A percentile compares a stretch with the other conserved stretches of the same genome.
These are phyloP conservation scores for Sepioteuthis lessoniana DNA, from an alignment of 2,888 invertebrate genomes.

Conservation along the genomic window DNA sequence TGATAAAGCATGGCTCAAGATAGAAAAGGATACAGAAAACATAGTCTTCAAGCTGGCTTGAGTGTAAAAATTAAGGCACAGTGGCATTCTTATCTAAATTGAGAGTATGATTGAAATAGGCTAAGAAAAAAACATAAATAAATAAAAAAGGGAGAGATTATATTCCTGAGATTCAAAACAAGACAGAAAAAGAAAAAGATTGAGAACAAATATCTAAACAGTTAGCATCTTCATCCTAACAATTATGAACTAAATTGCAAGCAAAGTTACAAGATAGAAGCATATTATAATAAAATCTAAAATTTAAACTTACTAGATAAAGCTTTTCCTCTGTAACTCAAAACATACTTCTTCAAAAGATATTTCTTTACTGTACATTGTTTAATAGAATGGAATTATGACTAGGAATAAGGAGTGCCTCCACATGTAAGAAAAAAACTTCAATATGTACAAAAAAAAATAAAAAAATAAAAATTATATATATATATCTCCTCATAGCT, in stretches of 20 bases:
- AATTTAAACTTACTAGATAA: too few relatives aligned
- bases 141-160: background rate
- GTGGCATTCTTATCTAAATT: background rate
- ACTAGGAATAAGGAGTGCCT: too few relatives aligned
- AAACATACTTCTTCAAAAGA: too few relatives aligned
- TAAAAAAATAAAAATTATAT: too few relatives aligned
- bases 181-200: background rate
- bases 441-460: too few relatives aligned
- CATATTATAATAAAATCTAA: background rate
- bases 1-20: background rate
- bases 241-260: background rate
- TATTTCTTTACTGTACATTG: too few relatives aligned
- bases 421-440: too few relatives aligned
- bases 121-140: background rate
- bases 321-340: too few relatives aligned
- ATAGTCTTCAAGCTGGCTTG: background rate
- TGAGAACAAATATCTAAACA: background rate
- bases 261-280: background rate
- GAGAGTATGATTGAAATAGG: background rate
- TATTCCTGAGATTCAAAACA: background rate
- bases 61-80: background rate
- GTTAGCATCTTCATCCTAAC: background rate
- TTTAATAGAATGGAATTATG: too few relatives aligned
- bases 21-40: background rate
- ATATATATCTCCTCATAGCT: too few relatives aligned